Base-by-base conservation (phyloP, 2,113 vertebrate species). In the Polyodon spathula region DNA sequence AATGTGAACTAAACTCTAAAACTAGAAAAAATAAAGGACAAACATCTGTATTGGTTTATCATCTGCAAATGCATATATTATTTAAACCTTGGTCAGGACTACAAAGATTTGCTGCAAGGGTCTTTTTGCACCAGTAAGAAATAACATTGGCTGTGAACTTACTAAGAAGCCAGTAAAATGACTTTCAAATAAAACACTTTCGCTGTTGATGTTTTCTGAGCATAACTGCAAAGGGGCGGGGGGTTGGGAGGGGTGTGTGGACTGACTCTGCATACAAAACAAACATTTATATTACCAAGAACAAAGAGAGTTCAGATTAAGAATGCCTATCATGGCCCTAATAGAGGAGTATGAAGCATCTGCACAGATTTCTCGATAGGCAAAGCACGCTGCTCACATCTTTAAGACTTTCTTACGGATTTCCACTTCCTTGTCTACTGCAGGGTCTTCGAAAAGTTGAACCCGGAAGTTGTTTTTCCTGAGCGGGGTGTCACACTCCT, bases 381-480 rank as follows among this genome's bases (percentile, higher is more conserved):
- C 16, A 12, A 55, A 12, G 37, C 10, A 9, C 57, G 44, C 37
- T 54, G 87, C 90, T 90, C 82, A 99, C 96, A 97, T 93, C 88
- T 97, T 99, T 62, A 98, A 80, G 63, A 99, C 92, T 79, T 93
- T 97, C 83, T 98, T 99, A 51, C 96, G 87, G 71, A 99, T 97
- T 76, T 99, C 95, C 78, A 99, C 95, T 72, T 99, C 96, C 73
- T 99, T 99, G 78, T 99, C 96, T 0, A 99, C 84, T 14, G 91
- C 78, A 5, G 96, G 93, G 73, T 99, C 95, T 68, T 99, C 95
- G 62, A 99, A 99, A 65, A 97, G 91, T 77, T 98, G 95, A 12
- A 98, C 86, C 4, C 93, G 92, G 76, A 98, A 99, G 84, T 97
- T 97, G 61, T 83, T 95, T 81, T 95, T 98, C 78, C 95, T 81